Evolutionary conservation across 2,888 invertebrate species (phyloP).

Genomic region (Pheosia gnoma): DNA sequence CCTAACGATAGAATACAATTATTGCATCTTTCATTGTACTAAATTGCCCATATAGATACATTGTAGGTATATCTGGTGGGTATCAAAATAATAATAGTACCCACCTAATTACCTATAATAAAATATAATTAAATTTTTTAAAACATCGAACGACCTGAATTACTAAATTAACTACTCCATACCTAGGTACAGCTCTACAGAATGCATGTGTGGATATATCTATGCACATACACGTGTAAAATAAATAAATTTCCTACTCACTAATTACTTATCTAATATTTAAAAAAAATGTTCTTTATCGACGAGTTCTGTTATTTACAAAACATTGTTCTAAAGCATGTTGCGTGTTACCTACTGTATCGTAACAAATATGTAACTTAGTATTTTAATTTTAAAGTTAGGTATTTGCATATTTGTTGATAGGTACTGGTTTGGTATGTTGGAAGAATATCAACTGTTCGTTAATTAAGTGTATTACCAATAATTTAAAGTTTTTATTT

Average conservation of each 20-base stretch:
- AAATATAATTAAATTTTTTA: too few species aligned
- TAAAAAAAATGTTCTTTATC: constrained; percentile 35
- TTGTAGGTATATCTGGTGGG: too few species aligned
- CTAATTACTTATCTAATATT: constrained; percentile 19
- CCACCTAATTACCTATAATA: too few species aligned
- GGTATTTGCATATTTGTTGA: neutral
- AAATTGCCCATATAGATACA: too few species aligned
- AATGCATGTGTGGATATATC: constrained; percentile 51
- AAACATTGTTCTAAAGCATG: constrained; percentile 67
- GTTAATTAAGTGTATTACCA: neutral
- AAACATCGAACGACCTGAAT: too few species aligned
- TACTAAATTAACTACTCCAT: too few species aligned
- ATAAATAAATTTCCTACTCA: constrained; percentile 37
- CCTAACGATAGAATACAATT: neutral
- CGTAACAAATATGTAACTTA: constrained; percentile 19
- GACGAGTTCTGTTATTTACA: constrained; percentile 49
- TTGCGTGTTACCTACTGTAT: constrained; percentile 56
- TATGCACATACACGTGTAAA: constrained; percentile 36
- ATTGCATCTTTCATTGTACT: too few species aligned
- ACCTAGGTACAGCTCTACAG: constrained; percentile 37
- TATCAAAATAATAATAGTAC: too few species aligned
- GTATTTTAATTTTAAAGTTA: neutral
- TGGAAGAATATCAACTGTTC: constrained; percentile 8
- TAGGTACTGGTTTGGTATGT: neutral
- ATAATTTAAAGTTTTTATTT: too few species aligned